A percentile compares a stretch with the other conserved stretches of the same genome.
phyloP scores from a whole-genome alignment of 1,140 invertebrate species.

The Zaprionus gabonicus region DNA sequence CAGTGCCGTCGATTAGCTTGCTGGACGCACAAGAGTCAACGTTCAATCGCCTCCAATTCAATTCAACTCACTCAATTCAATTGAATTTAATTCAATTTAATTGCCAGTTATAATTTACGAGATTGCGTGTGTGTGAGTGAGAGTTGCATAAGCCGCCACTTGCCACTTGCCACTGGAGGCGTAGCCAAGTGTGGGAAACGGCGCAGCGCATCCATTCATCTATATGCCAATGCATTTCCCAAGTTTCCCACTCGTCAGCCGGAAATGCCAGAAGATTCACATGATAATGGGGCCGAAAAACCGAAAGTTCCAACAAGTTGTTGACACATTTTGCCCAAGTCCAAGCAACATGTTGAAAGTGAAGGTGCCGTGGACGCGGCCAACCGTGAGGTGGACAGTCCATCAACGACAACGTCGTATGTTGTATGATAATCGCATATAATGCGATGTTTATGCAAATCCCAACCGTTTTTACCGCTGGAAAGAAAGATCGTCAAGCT shows the following conservation, averaged over 20 bases:
- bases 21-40: constrained; percentile 45
- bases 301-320: constrained; percentile 32
- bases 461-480: constrained; percentile 39
- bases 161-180: constrained; percentile 22
- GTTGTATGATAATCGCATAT: constrained; percentile 65
- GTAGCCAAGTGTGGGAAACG: constrained; percentile 31
- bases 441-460: constrained; percentile 73
- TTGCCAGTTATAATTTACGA: constrained; percentile 36
- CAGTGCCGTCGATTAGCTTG: constrained; percentile 51
- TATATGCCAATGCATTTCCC: constrained; percentile 11
- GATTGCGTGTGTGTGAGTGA: neutral
- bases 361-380: constrained; percentile 55
- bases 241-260: constrained; percentile 34
- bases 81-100: constrained; percentile 22
- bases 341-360: constrained; percentile 52
- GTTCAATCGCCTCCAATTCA: constrained; percentile 25
- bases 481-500: constrained; percentile 30
- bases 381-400: constrained; percentile 28
- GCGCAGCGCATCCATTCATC: neutral
- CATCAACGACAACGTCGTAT: constrained; percentile 13
- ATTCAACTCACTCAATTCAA: constrained; percentile 25
- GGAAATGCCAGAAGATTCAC: constrained; percentile 38
- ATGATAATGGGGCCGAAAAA: constrained; percentile 20
- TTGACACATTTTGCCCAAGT: constrained; percentile 41
- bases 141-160: constrained; percentile 32